Percentiles rank a stretch among this genome's conserved stretches.
Evolutionary conservation across 2,888 invertebrate species (phyloP).

Genomic region (Trisateles emortualis): DNA sequence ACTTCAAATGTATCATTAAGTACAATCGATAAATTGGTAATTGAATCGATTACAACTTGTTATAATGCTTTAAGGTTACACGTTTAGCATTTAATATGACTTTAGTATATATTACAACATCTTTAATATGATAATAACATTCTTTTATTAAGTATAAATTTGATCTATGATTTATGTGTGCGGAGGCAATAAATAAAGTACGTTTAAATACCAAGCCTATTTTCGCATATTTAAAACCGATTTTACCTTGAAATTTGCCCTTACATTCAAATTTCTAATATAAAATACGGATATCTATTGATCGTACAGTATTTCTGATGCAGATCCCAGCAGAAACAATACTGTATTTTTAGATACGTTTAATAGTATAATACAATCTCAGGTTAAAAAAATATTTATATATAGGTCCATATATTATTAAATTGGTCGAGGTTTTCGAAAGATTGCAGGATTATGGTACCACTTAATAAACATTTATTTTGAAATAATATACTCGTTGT

Average conservation of each 20-base stretch:
- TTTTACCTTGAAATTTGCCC: slow-evolving; percentile 46
- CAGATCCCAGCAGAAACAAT: too few relatives aligned
- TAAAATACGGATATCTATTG: slow-evolving; percentile 14
- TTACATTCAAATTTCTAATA: slow-evolving; percentile 45
- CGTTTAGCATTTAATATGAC: slow-evolving; percentile 18
- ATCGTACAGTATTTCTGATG: too few relatives aligned
- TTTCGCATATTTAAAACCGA: slow-evolving; percentile 43
- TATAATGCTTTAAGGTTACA: slow-evolving; percentile 33
- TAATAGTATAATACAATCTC: too few relatives aligned
- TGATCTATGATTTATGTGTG: slow-evolving; percentile 42
- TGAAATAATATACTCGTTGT: too few relatives aligned
- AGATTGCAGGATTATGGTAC: too few relatives aligned
- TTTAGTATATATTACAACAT: slow-evolving; percentile 21
- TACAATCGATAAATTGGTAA: slow-evolving; percentile 36
- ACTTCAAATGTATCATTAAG: slow-evolving; percentile 44
- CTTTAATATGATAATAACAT: slow-evolving; percentile 33
- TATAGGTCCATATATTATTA: too few relatives aligned
- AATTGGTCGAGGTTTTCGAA: too few relatives aligned
- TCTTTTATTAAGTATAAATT: slow-evolving; percentile 24
- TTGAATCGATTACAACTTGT: slow-evolving; percentile 37
- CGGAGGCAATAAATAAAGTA: slow-evolving; percentile 40
- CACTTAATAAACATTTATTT: too few relatives aligned
- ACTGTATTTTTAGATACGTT: too few relatives aligned
- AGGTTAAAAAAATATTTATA: too few relatives aligned
- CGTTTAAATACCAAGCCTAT: slow-evolving; percentile 39